Evolutionary conservation across 2,113 vertebrate species (phyloP).

Genomic region (Crocuta crocuta): DNA sequence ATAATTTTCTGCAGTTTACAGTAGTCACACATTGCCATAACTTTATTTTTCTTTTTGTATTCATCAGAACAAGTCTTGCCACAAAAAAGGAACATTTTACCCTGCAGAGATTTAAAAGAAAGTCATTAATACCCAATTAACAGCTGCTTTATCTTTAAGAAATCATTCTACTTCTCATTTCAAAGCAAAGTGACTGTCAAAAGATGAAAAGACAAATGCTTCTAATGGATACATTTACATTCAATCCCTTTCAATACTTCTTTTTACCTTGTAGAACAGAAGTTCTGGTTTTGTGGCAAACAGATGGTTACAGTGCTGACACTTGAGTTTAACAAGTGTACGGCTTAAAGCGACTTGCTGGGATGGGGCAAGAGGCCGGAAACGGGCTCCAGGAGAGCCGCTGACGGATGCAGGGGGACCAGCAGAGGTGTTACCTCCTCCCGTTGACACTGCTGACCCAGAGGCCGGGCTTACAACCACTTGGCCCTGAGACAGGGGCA

Average conservation of each 20-base stretch:
- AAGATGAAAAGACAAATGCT: conserved; percentile 20
- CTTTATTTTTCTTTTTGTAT: conserved; percentile 91
- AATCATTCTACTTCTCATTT: conserved; percentile 1
- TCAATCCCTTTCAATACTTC: neutral
- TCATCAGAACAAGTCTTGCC: conserved; percentile 91
- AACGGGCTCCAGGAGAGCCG: conserved; percentile 82
- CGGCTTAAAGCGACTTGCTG: conserved; percentile 85
- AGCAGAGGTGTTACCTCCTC: conserved; percentile 70
- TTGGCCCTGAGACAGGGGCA: conserved; percentile 84
- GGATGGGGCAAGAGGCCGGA: conserved; percentile 86
- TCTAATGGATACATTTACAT: neutral
- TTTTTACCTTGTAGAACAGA: conserved; percentile 94
- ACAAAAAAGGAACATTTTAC: conserved; percentile 94
- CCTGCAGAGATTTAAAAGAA: conserved; percentile 84
- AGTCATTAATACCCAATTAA: conserved; percentile 57
- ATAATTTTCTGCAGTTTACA: conserved; percentile 95
- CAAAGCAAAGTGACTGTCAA: conserved; percentile 26
- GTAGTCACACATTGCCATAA: conserved; percentile 93
- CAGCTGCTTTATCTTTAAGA: conserved; percentile 32
- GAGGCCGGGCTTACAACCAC: conserved; percentile 83
- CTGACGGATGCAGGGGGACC: conserved; percentile 78
- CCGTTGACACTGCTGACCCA: conserved; percentile 71
- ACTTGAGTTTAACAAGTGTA: conserved; percentile 88
- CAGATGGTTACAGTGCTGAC: conserved; percentile 89
- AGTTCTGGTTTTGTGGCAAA: conserved; percentile 93